Evolutionary conservation across 2,888 invertebrate genomes (phyloP), one percentile per base, ranked within the genome.

Genomic region (Aspidapion aeneum): DNA sequence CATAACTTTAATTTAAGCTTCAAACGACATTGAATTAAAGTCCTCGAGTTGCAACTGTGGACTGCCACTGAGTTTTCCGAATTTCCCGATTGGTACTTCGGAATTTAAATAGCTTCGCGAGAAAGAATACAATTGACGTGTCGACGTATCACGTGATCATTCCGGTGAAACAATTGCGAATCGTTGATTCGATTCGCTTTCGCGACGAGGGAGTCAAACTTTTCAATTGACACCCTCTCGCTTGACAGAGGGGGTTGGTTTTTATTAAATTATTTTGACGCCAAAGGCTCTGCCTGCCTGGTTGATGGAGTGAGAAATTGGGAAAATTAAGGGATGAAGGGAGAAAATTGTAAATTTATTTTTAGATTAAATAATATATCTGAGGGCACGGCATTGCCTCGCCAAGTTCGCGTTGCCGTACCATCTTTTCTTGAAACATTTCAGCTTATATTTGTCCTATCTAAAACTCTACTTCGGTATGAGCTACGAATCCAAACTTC

Each of bases 151-250:
- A 65, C 67, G 72, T 68, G 72, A 70, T 71, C 70, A 65, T 56
- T 65, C 58, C 62, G 61, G 63, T 65, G 67, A 72, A 73, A 75
- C 74, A 74, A 76, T 76, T 74, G 76, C 79, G 71, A 80, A 79
- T 79, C 76, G 75, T 76, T 74, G 77, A 80, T 80, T 79, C 75
- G 80, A 74, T 74, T 76, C 79, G 79, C 79, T 75, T 78, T 77
- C 78, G 76, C 69, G 68, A n/a, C n/a, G n/a, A n/a, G 74, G 75
- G 78, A 79, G 72, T 79, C 78, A 79, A 80, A 80, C 79, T 79
- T 79, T 75, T 78, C 74, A 60, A 62, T 63, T 67, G 65, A 61
- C 65, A 65, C 63, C 61, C 61, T 22, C 35, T 35, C 35, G 35
- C 12, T 12, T 12, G 35, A 7, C 12, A 35, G 12, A 12, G 35